A percentile compares a stretch with the other conserved stretches of the same genome.
phyloP scores from a whole-genome alignment of 2,113 vertebrate genomes.

The Plecturocebus donacophilus region DNA sequence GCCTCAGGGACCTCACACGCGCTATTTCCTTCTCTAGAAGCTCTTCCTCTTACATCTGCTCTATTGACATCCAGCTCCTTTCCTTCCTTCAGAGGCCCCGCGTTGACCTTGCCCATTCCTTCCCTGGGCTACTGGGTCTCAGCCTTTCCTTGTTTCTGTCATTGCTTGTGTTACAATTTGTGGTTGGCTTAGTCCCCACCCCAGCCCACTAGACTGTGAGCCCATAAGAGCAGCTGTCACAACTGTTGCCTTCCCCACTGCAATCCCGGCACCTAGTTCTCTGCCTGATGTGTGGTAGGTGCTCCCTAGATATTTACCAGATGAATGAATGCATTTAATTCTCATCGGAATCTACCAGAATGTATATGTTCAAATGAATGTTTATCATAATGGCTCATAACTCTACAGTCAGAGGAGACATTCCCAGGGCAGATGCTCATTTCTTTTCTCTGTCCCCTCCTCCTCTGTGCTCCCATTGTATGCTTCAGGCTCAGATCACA shows the following conservation, averaged over 20 bases:
- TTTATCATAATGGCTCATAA: background rate
- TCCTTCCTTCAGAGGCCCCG: background rate
- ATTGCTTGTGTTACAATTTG: background rate
- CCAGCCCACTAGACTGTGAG: background rate
- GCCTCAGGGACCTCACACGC: rapidly evolving
- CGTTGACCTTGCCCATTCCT: background rate
- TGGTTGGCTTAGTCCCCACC: background rate
- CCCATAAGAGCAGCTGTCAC: background rate
- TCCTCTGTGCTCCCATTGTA: background rate
- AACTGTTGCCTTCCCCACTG: rapidly evolving
- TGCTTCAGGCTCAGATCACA: background rate
- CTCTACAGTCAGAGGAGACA: background rate
- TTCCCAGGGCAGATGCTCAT: background rate
- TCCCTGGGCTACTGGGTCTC: background rate
- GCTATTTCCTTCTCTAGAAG: background rate
- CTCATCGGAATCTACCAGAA: background rate
- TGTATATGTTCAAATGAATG: too few species aligned
- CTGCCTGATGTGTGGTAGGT: background rate
- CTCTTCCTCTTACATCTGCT: background rate
- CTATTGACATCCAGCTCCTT: background rate
- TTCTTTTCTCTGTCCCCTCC: background rate
- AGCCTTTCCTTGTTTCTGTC: background rate
- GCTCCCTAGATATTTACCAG: background rate
- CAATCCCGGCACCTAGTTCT: background rate
- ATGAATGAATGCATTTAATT: background rate